Conservation (phyloP, 2,888 invertebrate genomes). For the Leptopterna dolabrata region DNA sequence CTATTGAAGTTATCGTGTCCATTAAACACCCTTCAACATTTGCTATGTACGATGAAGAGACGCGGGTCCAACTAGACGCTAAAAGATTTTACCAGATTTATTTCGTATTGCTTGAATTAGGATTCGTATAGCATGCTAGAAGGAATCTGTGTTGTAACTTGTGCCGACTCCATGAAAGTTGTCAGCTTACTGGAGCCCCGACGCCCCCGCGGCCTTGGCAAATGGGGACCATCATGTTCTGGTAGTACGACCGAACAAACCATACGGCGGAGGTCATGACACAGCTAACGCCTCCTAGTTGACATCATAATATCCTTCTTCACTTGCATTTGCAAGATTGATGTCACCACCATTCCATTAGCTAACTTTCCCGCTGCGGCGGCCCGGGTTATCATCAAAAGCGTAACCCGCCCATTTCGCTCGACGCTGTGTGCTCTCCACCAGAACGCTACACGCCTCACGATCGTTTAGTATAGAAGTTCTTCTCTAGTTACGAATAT, state of each 20-base stretch:
- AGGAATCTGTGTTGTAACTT: neutral
- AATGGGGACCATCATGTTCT: neutral
- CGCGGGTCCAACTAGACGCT: too few species aligned
- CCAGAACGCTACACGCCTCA: neutral
- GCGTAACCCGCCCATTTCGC: constrained; percentile 9
- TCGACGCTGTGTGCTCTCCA: neutral
- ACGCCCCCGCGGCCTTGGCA: neutral
- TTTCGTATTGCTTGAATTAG: neutral
- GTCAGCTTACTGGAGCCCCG: neutral
- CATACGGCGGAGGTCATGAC: neutral
- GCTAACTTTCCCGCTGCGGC: neutral
- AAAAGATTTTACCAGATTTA: too few species aligned
- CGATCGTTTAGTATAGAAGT: neutral
- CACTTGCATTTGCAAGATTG: constrained; percentile 19
- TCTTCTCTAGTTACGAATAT: neutral
- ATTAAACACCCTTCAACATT: too few species aligned
- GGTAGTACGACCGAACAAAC: neutral
- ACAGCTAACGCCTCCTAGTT: neutral
- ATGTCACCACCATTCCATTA: constrained; percentile 29
- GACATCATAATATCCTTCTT: neutral
- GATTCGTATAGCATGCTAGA: too few species aligned
- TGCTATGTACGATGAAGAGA: too few species aligned
- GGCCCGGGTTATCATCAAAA: constrained; percentile 5
- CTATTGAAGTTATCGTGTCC: too few species aligned
- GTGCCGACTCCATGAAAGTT: neutral